Base-by-base conservation (phyloP, 1,140 invertebrate genomes). In the Bombus superbus region DNA sequence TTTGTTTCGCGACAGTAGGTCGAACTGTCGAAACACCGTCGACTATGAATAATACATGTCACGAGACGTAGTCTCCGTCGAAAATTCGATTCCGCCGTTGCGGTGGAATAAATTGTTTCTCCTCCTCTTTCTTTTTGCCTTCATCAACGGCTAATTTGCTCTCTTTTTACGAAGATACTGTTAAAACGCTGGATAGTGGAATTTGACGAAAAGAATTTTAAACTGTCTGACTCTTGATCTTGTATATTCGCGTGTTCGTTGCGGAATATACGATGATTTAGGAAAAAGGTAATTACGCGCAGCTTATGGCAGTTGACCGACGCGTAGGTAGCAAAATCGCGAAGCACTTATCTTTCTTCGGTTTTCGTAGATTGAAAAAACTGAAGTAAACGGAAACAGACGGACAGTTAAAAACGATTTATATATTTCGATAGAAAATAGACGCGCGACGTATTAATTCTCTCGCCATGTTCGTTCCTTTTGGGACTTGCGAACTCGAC, bases 1-100 rank as follows among this genome's bases (percentile, higher is more conserved):
- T 73, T n/a, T 32, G 40, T 47, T 47, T 32, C 42, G 42, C 71
- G 71, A 73, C 42, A 73, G 71, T 73, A 47, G 71, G 71, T 73
- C 71, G 71, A 72, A 72, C 40, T 44, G 40, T 44, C 71, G 71
- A 73, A 73, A 73, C 42, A 32, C 0, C 28, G 42, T 25, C 28
- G 28, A 9, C 28, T 9, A 73, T 73, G 71, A 73, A 73, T 73
- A 73, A 73, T 73, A 6, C n/a, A 73, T 47, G 28, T 32, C 38
- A 40, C 38, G 68, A 25, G 69, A 40, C 35, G 1, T 18, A 32
- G 69, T 32, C 42, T 47, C 3, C 42, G 42, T 32, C 38, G 40
- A 73, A 73, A 73, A 73, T 32, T 73, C 71, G 71, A 73, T 44
- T 47, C n/a, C 8, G 13, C 3, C 32, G 35, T 76, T 25, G 35